Percentiles rank a stretch among this genome's conserved stretches.
Conservation (phyloP, 2,113 vertebrate genomes). For the Polypterus senegalus region DNA sequence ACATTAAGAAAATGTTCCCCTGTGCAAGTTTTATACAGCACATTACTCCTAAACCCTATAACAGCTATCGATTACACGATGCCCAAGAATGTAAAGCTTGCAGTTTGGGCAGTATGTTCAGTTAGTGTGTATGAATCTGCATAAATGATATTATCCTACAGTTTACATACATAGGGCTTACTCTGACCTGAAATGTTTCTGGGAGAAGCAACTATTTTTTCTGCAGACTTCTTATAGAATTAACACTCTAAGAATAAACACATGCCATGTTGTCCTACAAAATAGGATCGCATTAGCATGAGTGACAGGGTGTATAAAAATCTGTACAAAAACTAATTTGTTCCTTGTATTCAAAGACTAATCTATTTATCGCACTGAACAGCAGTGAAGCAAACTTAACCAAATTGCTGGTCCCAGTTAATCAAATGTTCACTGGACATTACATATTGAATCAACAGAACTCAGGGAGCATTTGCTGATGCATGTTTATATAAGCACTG, state of each 20-base stretch:
- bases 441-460: conserved; percentile 32
- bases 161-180: too few relatives aligned
- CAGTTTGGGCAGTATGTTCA: too few relatives aligned
- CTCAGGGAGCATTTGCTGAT: conserved; percentile 39
- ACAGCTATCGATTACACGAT: too few relatives aligned
- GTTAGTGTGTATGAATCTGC: too few relatives aligned
- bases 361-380: conserved; percentile 57
- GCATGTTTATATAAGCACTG: conserved; percentile 61
- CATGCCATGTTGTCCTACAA: conserved; percentile 31
- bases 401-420: conserved; percentile 29
- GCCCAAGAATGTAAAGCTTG: too few relatives aligned
- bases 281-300: conserved; percentile 48
- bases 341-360: conserved; percentile 46
- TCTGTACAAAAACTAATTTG: conserved; percentile 38
- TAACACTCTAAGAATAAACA: conserved; percentile 34
- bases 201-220: conserved; percentile 21
- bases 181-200: too few relatives aligned
- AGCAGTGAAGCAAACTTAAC: conserved; percentile 40
- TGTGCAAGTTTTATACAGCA: too few relatives aligned
- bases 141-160: too few relatives aligned
- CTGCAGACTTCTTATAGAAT: conserved; percentile 43
- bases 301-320: conserved; percentile 40
- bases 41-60: too few relatives aligned
- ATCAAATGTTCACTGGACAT: conserved; percentile 38
- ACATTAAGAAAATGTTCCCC: too few relatives aligned